Conservation (phyloP, 2,888 invertebrate species). For the Celastrina argiolus region DNA sequence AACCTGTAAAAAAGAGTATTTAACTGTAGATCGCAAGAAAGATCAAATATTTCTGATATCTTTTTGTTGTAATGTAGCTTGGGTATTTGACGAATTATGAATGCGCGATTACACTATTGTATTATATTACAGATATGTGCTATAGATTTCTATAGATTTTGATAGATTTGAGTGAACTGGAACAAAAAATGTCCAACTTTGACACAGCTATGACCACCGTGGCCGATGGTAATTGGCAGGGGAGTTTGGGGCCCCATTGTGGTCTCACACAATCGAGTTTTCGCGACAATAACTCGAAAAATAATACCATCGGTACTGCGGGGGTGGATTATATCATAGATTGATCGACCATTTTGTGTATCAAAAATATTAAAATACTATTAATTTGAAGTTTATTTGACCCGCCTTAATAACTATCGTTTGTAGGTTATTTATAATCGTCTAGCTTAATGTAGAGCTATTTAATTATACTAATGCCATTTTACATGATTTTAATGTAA, state of each 20-base stretch:
- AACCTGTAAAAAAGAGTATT: too few species aligned
- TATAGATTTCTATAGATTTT: slow-evolving; percentile 50
- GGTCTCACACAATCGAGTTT: slow-evolving; percentile 54
- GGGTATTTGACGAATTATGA: background rate
- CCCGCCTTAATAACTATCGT: background rate
- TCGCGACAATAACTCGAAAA: slow-evolving; percentile 56
- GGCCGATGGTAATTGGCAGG: slow-evolving; percentile 75
- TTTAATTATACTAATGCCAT: too few species aligned
- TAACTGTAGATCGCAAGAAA: too few species aligned
- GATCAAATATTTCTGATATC: too few species aligned
- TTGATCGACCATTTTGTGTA: slow-evolving; percentile 1
- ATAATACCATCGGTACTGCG: slow-evolving; percentile 63
- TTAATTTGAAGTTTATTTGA: background rate
- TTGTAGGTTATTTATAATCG: too few species aligned
- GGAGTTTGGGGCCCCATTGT: slow-evolving; percentile 54
- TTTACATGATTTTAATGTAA: too few species aligned
- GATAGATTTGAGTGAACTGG: slow-evolving; percentile 35
- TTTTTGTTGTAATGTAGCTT: too few species aligned
- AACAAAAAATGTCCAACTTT: slow-evolving; percentile 63
- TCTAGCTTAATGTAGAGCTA: too few species aligned
- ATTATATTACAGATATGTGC: slow-evolving; percentile 27
- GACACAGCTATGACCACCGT: slow-evolving; percentile 69
- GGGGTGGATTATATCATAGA: slow-evolving; percentile 58
- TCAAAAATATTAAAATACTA: background rate
- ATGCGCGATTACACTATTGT: slow-evolving; percentile 45